Evolutionary conservation across 1,140 invertebrate genomes (phyloP).

Genomic region (Aporrectodea caliginosa): DNA sequence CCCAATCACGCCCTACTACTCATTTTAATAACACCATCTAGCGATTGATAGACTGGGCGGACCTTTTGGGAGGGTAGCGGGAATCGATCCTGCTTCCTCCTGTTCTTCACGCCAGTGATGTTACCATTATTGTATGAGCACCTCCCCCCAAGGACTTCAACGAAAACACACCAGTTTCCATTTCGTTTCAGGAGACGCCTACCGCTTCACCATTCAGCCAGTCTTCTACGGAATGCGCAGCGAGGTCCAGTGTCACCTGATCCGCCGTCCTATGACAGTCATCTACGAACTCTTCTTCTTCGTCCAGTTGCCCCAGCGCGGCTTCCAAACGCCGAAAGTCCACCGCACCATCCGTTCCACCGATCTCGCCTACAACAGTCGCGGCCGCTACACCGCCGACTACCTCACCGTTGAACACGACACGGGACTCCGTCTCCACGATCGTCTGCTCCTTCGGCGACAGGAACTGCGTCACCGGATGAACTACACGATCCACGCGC

Average conservation of each 20-base stretch:
- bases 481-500: not conserved
- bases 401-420: slow-evolving; percentile 29
- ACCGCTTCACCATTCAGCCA: slow-evolving; percentile 35
- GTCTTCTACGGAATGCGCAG: slow-evolving; percentile 32
- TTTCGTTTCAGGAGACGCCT: slow-evolving; percentile 39
- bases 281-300: slow-evolving; percentile 33
- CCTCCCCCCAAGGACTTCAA: too few species aligned
- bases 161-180: too few species aligned
- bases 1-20: too few species aligned
- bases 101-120: too few species aligned
- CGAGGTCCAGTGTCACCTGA: slow-evolving; percentile 31
- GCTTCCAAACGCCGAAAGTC: not conserved
- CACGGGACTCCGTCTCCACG: slow-evolving; percentile 27
- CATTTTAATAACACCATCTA: too few species aligned
- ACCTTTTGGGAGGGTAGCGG: too few species aligned
- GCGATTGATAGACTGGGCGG: too few species aligned
- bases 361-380: not conserved
- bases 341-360: not conserved
- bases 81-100: too few species aligned
- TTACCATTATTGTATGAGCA: too few species aligned
- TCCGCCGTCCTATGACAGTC: slow-evolving; percentile 10
- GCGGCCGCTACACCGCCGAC: slow-evolving; percentile 15
- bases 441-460: slow-evolving; percentile 7
- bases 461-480: not conserved
- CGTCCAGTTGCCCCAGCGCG: not conserved